Conservation (phyloP, 1,140 invertebrate species). For the Drosophila yakuba region DNA sequence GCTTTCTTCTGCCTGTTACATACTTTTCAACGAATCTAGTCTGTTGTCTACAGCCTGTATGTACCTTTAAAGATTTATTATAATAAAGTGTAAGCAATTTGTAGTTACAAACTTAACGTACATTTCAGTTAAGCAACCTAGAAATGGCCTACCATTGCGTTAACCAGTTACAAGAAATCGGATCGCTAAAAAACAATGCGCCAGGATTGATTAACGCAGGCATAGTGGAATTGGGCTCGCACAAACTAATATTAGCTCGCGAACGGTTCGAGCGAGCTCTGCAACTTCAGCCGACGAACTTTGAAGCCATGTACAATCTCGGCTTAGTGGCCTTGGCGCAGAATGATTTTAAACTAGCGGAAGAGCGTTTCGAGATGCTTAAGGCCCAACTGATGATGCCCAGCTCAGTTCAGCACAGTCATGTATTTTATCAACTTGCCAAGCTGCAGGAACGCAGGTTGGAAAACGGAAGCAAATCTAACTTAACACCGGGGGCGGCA, state of each 20-base stretch:
- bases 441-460: constrained; percentile 89
- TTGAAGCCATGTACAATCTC: constrained; percentile 97
- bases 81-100: too few species aligned
- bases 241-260: constrained; percentile 90
- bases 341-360: constrained; percentile 86
- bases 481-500: constrained; percentile 91
- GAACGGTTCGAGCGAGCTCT: constrained; percentile 92
- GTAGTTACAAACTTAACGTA: background rate
- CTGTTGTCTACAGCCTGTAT: too few species aligned
- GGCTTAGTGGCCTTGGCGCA: constrained; percentile 92
- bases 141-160: constrained; percentile 93
- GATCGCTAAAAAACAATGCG: constrained; percentile 91
- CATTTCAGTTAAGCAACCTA: constrained; percentile 91
- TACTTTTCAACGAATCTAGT: too few species aligned
- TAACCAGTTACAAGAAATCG: constrained; percentile 89
- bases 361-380: constrained; percentile 90
- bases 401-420: constrained; percentile 87
- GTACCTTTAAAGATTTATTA: too few species aligned
- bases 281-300: constrained; percentile 92
- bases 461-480: constrained; percentile 79
- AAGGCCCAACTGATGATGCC: constrained; percentile 84
- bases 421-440: constrained; percentile 95
- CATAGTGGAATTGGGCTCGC: constrained; percentile 91
- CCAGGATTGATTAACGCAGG: constrained; percentile 95
- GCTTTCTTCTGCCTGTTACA: too few species aligned